Evolutionary conservation across 2,113 vertebrate genomes (phyloP).

Genomic region (Seriola quinqueradiata): DNA sequence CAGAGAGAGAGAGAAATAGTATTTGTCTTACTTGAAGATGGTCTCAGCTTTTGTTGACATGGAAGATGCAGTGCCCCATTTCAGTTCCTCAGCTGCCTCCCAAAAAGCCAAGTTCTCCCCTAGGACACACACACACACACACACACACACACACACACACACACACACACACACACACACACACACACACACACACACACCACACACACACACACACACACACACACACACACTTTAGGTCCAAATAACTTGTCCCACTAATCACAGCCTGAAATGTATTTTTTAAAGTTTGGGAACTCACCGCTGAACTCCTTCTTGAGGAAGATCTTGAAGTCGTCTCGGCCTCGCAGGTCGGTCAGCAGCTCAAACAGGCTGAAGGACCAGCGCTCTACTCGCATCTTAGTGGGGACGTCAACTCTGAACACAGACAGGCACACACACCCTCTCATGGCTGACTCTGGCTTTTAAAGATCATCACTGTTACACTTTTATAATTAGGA

Average conservation of each 20-base stretch:
- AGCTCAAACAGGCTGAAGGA: constrained; percentile 95
- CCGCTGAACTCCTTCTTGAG: constrained; percentile 99
- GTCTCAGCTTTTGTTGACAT: constrained; percentile 93
- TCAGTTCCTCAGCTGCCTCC: constrained; percentile 98
- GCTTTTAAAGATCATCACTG: background rate
- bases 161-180: no score
- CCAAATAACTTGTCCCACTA: no score
- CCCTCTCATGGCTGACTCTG: background rate
- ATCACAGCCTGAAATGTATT: background rate
- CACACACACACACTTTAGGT: no score
- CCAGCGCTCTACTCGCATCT: constrained; percentile 96
- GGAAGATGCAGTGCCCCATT: constrained; percentile 92
- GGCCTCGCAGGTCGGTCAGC: constrained; percentile 92
- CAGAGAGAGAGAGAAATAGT: background rate
- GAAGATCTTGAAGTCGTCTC: constrained; percentile 95
- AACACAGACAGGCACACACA: constrained; percentile 9
- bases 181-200: no score
- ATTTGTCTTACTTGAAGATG: constrained; percentile 91
- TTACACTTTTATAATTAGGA: no score
- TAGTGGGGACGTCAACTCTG: constrained; percentile 94
- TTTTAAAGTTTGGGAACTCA: constrained; percentile 58
- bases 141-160: background rate
- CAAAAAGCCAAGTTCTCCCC: constrained; percentile 98
- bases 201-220: no score
- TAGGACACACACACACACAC: constrained; percentile 58